Evolutionary conservation across 2,888 invertebrate species (phyloP).

Genomic region (Drosophila kuntzei): DNA sequence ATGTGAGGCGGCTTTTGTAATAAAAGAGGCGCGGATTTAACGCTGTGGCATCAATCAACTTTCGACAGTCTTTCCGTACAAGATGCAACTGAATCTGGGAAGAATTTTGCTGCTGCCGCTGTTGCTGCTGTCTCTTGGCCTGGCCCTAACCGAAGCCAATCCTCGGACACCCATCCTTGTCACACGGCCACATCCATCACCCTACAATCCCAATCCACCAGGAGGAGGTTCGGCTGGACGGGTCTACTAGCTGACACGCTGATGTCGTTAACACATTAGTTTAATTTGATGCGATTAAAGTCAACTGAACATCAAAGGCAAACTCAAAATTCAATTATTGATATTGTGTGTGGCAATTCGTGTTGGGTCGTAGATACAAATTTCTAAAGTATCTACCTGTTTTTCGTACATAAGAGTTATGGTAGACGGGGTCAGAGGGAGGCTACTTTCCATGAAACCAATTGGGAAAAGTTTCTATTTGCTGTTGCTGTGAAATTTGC

Average conservation of each 20-base stretch:
- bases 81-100: conserved; percentile 66
- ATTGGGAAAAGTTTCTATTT: conserved; percentile 44
- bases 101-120: conserved; percentile 40
- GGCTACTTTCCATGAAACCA: conserved; percentile 24
- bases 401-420: background rate
- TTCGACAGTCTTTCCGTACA: conserved; percentile 22
- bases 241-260: conserved; percentile 10
- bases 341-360: conserved; percentile 24
- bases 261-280: conserved; percentile 65
- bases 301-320: conserved; percentile 58
- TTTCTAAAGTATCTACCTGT: conserved; percentile 11
- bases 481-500: conserved; percentile 44
- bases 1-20: conserved; percentile 23
- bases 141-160: conserved; percentile 30
- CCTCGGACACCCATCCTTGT: conserved; percentile 36
- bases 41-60: conserved; percentile 59
- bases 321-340: conserved; percentile 34
- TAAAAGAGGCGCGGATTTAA: conserved; percentile 46
- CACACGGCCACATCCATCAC: conserved; percentile 62
- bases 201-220: conserved; percentile 61
- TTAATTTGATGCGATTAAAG: conserved; percentile 67
- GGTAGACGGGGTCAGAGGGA: too few species aligned
- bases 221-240: background rate
- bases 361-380: background rate
- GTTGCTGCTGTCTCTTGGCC: conserved; percentile 42